Conservation (phyloP, 2,797 vertebrate species). For the Pempheris klunzingeri region DNA sequence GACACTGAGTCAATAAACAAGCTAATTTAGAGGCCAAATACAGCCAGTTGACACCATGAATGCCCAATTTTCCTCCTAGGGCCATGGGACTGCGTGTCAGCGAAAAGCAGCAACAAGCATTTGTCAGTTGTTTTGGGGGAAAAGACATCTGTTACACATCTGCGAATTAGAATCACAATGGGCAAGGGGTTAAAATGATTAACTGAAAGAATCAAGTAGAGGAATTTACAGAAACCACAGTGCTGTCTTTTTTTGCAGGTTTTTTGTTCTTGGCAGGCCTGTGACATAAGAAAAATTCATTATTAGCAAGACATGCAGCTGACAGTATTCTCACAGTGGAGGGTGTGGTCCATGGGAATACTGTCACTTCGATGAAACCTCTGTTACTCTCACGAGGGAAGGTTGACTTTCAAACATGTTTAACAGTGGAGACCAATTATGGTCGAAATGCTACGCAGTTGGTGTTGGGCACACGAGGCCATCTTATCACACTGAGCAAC, state of each 20-base stretch:
- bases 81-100: slow-evolving; percentile 52
- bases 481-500: slow-evolving; percentile 41
- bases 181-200: slow-evolving; percentile 58
- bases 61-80: slow-evolving; percentile 38
- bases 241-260: slow-evolving; percentile 73
- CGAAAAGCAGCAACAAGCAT: slow-evolving; percentile 42
- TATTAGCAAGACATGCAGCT: slow-evolving; percentile 63
- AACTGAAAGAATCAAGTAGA: slow-evolving; percentile 53
- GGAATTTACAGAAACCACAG: slow-evolving; percentile 78
- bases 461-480: slow-evolving; percentile 17
- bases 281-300: slow-evolving; percentile 72
- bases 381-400: slow-evolving; percentile 12
- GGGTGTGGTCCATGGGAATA: slow-evolving; percentile 29
- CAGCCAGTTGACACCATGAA: slow-evolving; percentile 56
- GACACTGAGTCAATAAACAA: slow-evolving; percentile 65
- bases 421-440: slow-evolving; percentile 24
- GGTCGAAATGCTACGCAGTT: slow-evolving; percentile 20
- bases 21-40: slow-evolving; percentile 44
- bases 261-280: slow-evolving; percentile 81
- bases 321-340: slow-evolving; percentile 26
- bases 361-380: slow-evolving; percentile 4
- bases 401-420: background rate
- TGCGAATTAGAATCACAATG: background rate
- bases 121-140: slow-evolving; percentile 28
- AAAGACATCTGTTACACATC: slow-evolving; percentile 27